phyloP scores from a whole-genome alignment of 2,888 invertebrate species.

The Neoaliturus tenellus region DNA sequence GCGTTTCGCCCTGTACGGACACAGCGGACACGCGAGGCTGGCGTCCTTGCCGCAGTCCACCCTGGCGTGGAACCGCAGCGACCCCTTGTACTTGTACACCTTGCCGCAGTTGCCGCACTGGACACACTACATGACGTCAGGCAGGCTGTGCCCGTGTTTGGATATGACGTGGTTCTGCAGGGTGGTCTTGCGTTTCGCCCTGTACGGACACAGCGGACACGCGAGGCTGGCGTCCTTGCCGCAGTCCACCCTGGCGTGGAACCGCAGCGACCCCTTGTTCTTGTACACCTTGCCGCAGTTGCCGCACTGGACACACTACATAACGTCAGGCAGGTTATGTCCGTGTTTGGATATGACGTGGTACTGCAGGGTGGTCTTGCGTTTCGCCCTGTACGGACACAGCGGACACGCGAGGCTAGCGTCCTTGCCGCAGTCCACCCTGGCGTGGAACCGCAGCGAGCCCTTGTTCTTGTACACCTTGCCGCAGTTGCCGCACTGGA shows the following conservation, averaged over 20 bases:
- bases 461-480: too few species aligned
- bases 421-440: constrained; percentile 64
- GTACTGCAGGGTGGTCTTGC: constrained; percentile 4
- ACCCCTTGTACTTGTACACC: background rate
- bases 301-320: background rate
- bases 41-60: constrained; percentile 72
- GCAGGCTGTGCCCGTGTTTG: constrained; percentile 46
- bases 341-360: too few species aligned
- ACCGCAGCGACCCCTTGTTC: background rate
- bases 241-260: constrained; percentile 68
- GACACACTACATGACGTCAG: too few species aligned
- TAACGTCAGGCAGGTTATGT: too few species aligned
- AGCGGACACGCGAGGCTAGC: constrained; percentile 61
- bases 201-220: constrained; percentile 71
- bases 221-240: constrained; percentile 72
- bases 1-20: constrained; percentile 70
- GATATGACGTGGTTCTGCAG: constrained; percentile 44
- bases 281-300: background rate
- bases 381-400: constrained; percentile 12
- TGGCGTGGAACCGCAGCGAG: constrained; percentile 43
- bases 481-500: too few species aligned
- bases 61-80: background rate
- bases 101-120: background rate
- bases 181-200: constrained; percentile 72
- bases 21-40: constrained; percentile 72